Conservation (phyloP, 2,888 invertebrate genomes). For the Bursaphelenchus okinawaensis region DNA sequence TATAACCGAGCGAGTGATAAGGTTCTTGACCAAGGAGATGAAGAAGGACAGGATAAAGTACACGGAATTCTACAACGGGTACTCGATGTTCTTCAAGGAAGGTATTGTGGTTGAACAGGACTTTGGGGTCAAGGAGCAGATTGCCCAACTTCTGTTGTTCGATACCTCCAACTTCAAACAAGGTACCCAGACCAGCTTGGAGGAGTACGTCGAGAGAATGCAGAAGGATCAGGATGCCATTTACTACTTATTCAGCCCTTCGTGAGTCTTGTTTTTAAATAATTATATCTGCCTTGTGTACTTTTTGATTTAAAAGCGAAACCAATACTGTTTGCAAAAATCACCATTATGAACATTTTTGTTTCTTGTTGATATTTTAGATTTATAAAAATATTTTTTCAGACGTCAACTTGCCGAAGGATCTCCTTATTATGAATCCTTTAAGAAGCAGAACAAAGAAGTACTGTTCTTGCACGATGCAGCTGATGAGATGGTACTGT, state of each 20-base stretch:
- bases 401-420: constrained; percentile 85
- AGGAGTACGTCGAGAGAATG: constrained; percentile 75
- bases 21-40: constrained; percentile 78
- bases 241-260: constrained; percentile 84
- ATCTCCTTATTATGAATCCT: constrained; percentile 88
- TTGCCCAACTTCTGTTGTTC: constrained; percentile 80
- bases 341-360: not conserved
- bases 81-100: constrained; percentile 79
- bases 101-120: constrained; percentile 81
- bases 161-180: constrained; percentile 72
- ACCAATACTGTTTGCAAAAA: no score
- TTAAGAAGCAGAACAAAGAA: constrained; percentile 79
- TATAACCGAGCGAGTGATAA: constrained; percentile 74
- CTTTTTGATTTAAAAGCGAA: no score
- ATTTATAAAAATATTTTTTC: not conserved
- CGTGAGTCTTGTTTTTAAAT: not conserved
- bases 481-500: constrained; percentile 73
- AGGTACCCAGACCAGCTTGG: constrained; percentile 64
- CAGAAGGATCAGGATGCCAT: constrained; percentile 77
- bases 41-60: constrained; percentile 77
- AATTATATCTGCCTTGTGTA: no score
- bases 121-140: constrained; percentile 78
- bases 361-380: not conserved
- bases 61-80: constrained; percentile 81
- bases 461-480: constrained; percentile 91